Evolutionary conservation across 2,113 vertebrate species (phyloP), one percentile per base, ranked within the genome.

Genomic region (Oryzias celebensis): DNA sequence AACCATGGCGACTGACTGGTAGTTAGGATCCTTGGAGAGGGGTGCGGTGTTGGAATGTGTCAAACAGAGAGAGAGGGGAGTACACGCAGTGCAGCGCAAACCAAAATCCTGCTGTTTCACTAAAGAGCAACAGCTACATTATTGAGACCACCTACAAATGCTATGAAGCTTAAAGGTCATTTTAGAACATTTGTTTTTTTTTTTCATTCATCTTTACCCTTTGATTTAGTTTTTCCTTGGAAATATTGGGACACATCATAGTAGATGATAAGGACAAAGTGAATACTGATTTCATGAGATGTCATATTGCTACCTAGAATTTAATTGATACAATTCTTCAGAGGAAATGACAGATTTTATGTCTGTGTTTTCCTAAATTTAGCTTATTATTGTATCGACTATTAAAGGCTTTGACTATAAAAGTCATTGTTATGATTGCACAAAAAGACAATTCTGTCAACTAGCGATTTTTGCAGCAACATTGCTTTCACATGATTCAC

Each of bases 1-100:
- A 83, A 84, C 94, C 91, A 94, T 95, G 89, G 94, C 87, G 92
- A 98, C 95, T 57, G 75, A 77, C 88, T 85, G 69, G 82, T 89
- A 91, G 86, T 88, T 89, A 84, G 83, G 82, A 62, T 51, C 90
- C 85, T 75, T 53, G 86, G 81, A 84, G 88, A 80, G 78, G 77
- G 74, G 74, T 75, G 80, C 76, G 75, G 90, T 84, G 84, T 59
- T 86, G 90, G 92, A 92, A 92, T 92, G 90, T 83, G 77, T 78
- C 78, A 88, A 85, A 87, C 81, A 90, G 85, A 91, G 78, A 91
- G 78, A 84, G 84, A 89, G 85, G 83, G 82, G 80, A 74, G 68
- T 78, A 83, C 78, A 83, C 31, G 82, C 78, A 73, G 82, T 76
- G 52, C 80, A 78, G 72, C 86, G 78, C 77, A 87, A 84, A 91